phyloP scores from a whole-genome alignment of 2,797 vertebrate species.

The Gymnopithys bicolor region DNA sequence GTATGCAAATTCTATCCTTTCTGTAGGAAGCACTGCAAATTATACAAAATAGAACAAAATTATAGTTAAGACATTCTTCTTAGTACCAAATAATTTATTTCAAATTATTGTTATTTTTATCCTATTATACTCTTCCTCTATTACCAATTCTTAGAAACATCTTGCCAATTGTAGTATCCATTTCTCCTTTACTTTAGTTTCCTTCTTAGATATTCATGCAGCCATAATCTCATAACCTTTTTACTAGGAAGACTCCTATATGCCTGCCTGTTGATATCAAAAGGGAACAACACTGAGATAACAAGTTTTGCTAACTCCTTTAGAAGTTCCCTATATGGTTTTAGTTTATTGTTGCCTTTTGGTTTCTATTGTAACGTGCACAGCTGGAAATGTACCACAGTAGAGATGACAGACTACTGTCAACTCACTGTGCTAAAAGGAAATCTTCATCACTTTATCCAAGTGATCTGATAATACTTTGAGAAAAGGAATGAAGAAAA shows the following conservation, averaged over 20 bases:
- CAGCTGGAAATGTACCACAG: background rate
- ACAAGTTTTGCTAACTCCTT: background rate
- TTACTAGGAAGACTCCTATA: background rate
- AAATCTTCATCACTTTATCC: background rate
- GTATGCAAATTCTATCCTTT: background rate
- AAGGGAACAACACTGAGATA: background rate
- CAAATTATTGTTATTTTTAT: background rate
- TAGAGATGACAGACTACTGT: background rate
- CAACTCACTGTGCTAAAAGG: background rate
- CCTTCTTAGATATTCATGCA: background rate
- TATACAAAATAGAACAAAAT: background rate
- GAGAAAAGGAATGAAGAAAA: background rate
- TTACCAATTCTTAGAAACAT: background rate
- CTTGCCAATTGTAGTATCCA: background rate
- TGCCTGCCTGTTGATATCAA: background rate
- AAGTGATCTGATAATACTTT: background rate
- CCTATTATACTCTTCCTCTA: background rate
- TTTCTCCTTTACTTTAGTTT: background rate
- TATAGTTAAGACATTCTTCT: background rate
- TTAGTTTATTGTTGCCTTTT: background rate
- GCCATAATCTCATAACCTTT: background rate
- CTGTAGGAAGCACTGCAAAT: background rate
- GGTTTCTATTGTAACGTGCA: background rate
- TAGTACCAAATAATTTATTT: background rate
- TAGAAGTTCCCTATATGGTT: background rate